Percentiles rank a stretch among this genome's conserved stretches.
Conservation (phyloP, 2,888 invertebrate species). For the Euphydryas editha region DNA sequence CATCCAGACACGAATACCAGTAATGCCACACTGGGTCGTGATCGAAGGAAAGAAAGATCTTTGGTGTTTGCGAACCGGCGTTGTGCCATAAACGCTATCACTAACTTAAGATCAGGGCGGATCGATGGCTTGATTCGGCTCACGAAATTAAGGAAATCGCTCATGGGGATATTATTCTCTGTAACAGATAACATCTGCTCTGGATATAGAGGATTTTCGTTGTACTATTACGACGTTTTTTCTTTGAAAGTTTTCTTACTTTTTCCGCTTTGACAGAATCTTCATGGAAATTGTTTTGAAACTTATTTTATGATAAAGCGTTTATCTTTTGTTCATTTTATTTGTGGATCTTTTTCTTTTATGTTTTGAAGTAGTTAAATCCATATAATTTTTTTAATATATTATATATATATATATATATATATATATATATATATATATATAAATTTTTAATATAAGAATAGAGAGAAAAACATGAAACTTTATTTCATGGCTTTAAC, state of each 20-base stretch:
- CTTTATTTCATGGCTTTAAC: too few species aligned
- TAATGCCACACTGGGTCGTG: constrained; percentile 66
- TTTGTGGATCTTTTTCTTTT: constrained; percentile 24
- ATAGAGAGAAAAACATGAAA: too few species aligned
- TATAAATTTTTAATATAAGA: too few species aligned
- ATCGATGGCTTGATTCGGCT: constrained; percentile 79
- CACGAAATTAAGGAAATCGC: constrained; percentile 84
- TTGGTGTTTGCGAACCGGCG: constrained; percentile 70
- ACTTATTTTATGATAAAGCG: constrained; percentile 24
- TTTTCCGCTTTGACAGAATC: constrained; percentile 35
- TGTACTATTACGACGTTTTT: constrained; percentile 58
- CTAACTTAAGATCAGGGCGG: constrained; percentile 80
- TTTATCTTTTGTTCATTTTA: constrained; percentile 26
- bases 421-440: too few species aligned
- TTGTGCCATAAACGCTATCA: constrained; percentile 78
- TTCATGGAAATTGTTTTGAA: constrained; percentile 21
- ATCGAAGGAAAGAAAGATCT: constrained; percentile 72
- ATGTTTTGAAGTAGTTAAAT: background rate
- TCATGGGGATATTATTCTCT: constrained; percentile 82
- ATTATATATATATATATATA: background rate
- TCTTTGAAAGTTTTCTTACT: constrained; percentile 38
- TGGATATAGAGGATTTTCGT: constrained; percentile 62
- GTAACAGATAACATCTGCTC: constrained; percentile 56
- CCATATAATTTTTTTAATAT: background rate
- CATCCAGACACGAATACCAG: constrained; percentile 70